A percentile compares a stretch with the other conserved stretches of the same genome.
phyloP scores from a whole-genome alignment of 2,888 invertebrate species.

The Aplocera efformata region DNA sequence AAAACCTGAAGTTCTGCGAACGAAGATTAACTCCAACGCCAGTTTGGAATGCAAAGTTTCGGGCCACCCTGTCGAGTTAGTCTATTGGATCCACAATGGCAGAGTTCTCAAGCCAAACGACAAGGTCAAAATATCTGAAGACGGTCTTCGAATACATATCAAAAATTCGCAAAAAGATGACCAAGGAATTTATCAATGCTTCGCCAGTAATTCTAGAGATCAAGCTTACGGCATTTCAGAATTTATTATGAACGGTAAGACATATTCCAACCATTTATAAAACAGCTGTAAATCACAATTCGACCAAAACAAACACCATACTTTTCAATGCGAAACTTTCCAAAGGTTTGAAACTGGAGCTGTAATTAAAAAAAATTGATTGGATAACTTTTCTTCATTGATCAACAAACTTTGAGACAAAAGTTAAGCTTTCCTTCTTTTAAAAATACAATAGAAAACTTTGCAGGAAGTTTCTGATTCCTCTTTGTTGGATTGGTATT shows the following conservation, averaged over 20 bases:
- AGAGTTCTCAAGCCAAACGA: slow-evolving; percentile 81
- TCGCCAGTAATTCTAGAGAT: slow-evolving; percentile 91
- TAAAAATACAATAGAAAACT: slow-evolving; percentile 25
- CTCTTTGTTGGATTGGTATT: slow-evolving; percentile 7
- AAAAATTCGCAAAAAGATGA: slow-evolving; percentile 88
- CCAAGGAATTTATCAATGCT: slow-evolving; percentile 95
- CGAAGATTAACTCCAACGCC: slow-evolving; percentile 91
- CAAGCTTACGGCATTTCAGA: slow-evolving; percentile 92
- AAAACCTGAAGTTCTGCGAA: slow-evolving; percentile 87
- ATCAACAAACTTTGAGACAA: slow-evolving; percentile 34
- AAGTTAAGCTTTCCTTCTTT: slow-evolving; percentile 27
- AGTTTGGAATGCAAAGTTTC: slow-evolving; percentile 92
- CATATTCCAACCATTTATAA: too few species aligned
- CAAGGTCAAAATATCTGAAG: slow-evolving; percentile 77
- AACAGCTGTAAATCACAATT: too few species aligned
- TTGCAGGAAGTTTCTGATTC: slow-evolving; percentile 10
- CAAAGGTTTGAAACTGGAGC: slow-evolving; percentile 14
- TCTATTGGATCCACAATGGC: slow-evolving; percentile 91
- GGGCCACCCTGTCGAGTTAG: slow-evolving; percentile 90
- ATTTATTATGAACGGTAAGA: slow-evolving; percentile 88
- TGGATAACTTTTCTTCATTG: slow-evolving; percentile 39
- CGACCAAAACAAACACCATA: too few species aligned
- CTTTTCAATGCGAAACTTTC: background rate
- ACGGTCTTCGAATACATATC: slow-evolving; percentile 78
- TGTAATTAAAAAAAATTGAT: slow-evolving; percentile 45